phyloP scores from a whole-genome alignment of 1,140 invertebrate species.

The Drosophila serrata region DNA sequence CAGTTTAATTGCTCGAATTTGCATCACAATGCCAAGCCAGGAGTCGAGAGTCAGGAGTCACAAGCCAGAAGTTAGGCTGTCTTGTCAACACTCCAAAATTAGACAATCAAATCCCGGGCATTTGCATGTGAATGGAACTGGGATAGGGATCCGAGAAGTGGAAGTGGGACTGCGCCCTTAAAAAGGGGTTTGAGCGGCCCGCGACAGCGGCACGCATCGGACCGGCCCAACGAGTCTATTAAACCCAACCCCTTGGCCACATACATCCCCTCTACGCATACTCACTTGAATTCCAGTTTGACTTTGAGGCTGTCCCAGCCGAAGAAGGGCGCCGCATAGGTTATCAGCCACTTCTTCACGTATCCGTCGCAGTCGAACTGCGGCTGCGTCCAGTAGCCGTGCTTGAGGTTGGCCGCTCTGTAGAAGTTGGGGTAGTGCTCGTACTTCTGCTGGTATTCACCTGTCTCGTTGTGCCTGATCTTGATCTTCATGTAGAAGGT shows the following conservation, averaged over 20 bases:
- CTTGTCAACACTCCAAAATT: conserved; percentile 79
- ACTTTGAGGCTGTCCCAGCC: conserved; percentile 97
- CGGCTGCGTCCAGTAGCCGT: conserved; percentile 97
- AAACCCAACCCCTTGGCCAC: conserved; percentile 18
- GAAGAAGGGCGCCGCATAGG: conserved; percentile 98
- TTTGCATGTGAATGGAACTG: conserved; percentile 66
- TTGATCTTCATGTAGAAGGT: conserved; percentile 97
- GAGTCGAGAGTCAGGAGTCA: conserved; percentile 27
- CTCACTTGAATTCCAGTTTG: conserved; percentile 97
- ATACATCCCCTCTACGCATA: conserved; percentile 7
- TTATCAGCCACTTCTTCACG: conserved; percentile 97
- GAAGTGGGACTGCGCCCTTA: conserved; percentile 45
- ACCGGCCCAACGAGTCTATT: conserved; percentile 57
- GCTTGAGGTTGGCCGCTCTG: conserved; percentile 92
- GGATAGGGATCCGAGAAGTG: conserved; percentile 18
- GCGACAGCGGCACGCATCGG: conserved; percentile 64
- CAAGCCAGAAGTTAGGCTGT: conserved; percentile 66
- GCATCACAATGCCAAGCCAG: conserved; percentile 63
- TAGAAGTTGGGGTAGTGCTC: conserved; percentile 97
- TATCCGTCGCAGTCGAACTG: conserved; percentile 98
- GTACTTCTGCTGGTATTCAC: conserved; percentile 92
- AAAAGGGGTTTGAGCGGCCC: conserved; percentile 66
- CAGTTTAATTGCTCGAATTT: conserved; percentile 74
- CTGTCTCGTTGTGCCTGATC: conserved; percentile 95
- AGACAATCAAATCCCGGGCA: conserved; percentile 66